Evolutionary conservation across 2,888 invertebrate genomes (phyloP), one percentile per base, ranked within the genome.

Genomic region (Ashinkailepas kermadecensis): DNA sequence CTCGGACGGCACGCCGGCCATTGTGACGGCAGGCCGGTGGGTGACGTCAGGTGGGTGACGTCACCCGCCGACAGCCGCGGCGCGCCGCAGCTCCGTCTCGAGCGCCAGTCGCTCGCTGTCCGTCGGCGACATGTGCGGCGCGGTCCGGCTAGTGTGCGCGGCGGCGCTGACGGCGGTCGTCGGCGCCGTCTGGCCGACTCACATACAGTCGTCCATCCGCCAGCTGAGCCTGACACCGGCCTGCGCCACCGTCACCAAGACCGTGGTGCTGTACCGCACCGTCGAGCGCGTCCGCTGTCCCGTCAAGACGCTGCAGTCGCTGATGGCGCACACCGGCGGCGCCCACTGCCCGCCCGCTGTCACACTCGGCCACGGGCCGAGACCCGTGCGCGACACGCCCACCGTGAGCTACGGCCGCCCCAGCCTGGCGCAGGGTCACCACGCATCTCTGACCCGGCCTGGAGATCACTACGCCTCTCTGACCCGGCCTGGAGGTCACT

Each of bases 181-280:
- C 65, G 18, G 65, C 65, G 67, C 25, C 25, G 25, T 12, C n/a
- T 25, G 11, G 67, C 67, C 67, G 2, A n/a, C 23, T 21, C 74
- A 39, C 39, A 39, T 74, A 56, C 21, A 54, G 74, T 11, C 56
- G 21, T 74, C 74, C 2, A 12, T 11, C 21, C 74, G 74, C 21
- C 56, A 54, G 21, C 74, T 56, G n/a, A 23, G 23, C 39, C 39
- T 39, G 39, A 39, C 39, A 4, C 39, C 39, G n/a, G 23, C 39
- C 54, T 74, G 74, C 74, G 74, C 74, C 56, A 54, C 74, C 56
- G 9, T 74, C 74, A 74, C 74, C 74, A 74, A 18, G 21, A 74
- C 74, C 54, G 56, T 56, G 21, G 11, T 74, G 10, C 74, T 74
- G 23, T 74, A 74, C 74, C 23, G 15, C 23, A 74, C 74, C 1